A percentile compares a stretch with the other conserved stretches of the same genome.
These are phyloP conservation scores for Plectus sambesii DNA, from an alignment of 1,140 invertebrate species.

Conservation along the genomic window DNA sequence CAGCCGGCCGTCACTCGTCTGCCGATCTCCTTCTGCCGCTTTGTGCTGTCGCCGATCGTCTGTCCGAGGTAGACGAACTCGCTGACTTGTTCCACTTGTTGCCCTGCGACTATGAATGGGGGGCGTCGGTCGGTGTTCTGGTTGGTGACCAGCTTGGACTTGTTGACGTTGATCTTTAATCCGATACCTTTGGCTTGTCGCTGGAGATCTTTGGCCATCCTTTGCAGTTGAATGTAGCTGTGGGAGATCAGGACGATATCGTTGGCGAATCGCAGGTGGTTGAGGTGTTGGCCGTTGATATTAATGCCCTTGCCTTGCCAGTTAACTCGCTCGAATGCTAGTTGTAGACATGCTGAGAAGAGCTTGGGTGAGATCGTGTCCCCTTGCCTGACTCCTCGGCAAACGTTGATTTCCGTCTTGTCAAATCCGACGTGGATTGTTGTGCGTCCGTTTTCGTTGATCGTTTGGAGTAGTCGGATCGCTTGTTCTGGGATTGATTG, in stretches of 20 bases:
- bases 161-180: conserved; percentile 11
- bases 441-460: conserved; percentile 10
- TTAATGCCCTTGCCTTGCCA: conserved; percentile 7
- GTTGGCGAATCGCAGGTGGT: conserved; percentile 40
- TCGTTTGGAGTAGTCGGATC: conserved; percentile 4
- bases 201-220: conserved; percentile 7
- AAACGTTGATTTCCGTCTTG: neutral
- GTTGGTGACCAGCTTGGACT: conserved; percentile 13
- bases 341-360: conserved; percentile 50
- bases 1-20: conserved; percentile 9
- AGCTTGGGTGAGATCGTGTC: conserved; percentile 50
- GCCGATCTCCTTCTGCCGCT: conserved; percentile 3
- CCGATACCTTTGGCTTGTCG: conserved; percentile 4
- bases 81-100: conserved; percentile 7
- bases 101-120: neutral
- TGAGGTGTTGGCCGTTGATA: conserved; percentile 2
- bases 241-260: conserved; percentile 34
- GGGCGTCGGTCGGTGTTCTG: too few species aligned
- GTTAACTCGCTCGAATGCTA: conserved; percentile 29
- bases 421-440: neutral
- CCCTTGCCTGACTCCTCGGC: conserved; percentile 50
- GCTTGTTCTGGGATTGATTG: conserved; percentile 11
- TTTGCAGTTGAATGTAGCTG: conserved; percentile 15
- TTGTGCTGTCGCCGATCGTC: neutral
- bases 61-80: conserved; percentile 15